These are phyloP conservation scores for Coranthus polyacanthus DNA, from an alignment of 2,797 vertebrate genomes.

Conservation along the genomic window DNA sequence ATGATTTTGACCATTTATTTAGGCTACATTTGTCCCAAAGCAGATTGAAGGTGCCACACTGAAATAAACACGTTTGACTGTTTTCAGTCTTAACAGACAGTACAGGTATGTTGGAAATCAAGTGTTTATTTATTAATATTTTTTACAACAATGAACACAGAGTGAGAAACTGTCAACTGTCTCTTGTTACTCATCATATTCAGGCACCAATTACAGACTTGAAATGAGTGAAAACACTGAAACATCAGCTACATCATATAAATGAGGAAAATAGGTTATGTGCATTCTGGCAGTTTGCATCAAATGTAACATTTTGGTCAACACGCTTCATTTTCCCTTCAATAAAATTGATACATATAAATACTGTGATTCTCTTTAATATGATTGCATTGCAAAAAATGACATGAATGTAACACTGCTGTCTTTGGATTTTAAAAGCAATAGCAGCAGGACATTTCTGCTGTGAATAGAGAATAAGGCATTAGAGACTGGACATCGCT, in stretches of 20 bases:
- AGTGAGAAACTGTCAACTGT: slow-evolving; percentile 40
- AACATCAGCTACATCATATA: slow-evolving; percentile 53
- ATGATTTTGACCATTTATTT: background rate
- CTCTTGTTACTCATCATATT: slow-evolving; percentile 33
- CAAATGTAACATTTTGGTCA: slow-evolving; percentile 42
- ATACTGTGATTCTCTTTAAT: slow-evolving; percentile 20
- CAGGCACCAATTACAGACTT: slow-evolving; percentile 55
- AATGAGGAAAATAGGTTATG: slow-evolving; percentile 35
- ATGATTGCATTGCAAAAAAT: slow-evolving; percentile 7
- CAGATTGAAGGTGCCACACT: background rate
- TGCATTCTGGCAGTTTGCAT: slow-evolving; percentile 40
- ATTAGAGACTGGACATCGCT: slow-evolving; percentile 40
- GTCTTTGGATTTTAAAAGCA: slow-evolving; percentile 30
- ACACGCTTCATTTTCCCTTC: background rate
- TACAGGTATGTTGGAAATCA: slow-evolving; percentile 12
- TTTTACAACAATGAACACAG: slow-evolving; percentile 61
- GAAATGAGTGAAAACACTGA: slow-evolving; percentile 33
- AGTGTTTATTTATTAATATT: slow-evolving; percentile 55
- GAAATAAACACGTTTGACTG: slow-evolving; percentile 1
- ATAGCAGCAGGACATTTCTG: background rate
- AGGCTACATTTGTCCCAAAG: too few species aligned
- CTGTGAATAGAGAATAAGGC: slow-evolving; percentile 56
- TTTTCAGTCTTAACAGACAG: slow-evolving; percentile 13
- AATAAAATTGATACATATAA: slow-evolving; percentile 34
- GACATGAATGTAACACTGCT: background rate